Evolutionary conservation across 2,888 invertebrate species (phyloP), one percentile per base, ranked within the genome.

Genomic region (Flexamia atlantica): DNA sequence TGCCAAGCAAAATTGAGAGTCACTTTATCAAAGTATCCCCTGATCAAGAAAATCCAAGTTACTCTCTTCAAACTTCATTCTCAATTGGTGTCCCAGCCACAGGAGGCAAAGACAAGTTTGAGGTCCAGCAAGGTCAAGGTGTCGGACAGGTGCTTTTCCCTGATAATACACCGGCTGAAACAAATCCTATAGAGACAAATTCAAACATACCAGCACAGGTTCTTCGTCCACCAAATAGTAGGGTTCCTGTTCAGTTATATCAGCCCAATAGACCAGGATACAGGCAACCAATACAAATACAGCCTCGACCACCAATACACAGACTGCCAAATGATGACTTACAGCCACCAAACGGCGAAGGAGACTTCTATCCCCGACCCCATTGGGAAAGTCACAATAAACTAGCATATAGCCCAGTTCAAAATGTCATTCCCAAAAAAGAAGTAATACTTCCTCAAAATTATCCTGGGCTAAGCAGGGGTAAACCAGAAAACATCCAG

Each of bases 181-280:
- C 30, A 5, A 46, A 30, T 53, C 74, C 72, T 28, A 0, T 32
- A n/a, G 82, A 83, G 30, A 10, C 60, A 74, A 83, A 36, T 57
- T 30, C 14, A 50, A 82, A 72, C 32, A 32, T 74, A 32, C 82
- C 82, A 57, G 50, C 82, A 23, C 82, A 72, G n/a, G 40, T 72
- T 74, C 36, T 83, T 20, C 72, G 83, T 23, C 79, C 79, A 17
- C 79, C 83, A 36, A 64, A 60, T 3, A 82, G 80, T 30, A 42
- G 83, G 28, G 42, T 25, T 25, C 79, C 79, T 14, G 64, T 84
- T 30, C 85, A 84, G 68, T 60, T 40, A 17, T 82, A 84, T 5
- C 64, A 70, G 40, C 91, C 83, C 17, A 84, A 84, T 36, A 91
- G 91, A 1, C 92, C 92, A 0, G 91, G 90, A 3, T 90, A 90